Evolutionary conservation across 2,888 invertebrate species (phyloP).

Genomic region (Rhagonycha lutea): DNA sequence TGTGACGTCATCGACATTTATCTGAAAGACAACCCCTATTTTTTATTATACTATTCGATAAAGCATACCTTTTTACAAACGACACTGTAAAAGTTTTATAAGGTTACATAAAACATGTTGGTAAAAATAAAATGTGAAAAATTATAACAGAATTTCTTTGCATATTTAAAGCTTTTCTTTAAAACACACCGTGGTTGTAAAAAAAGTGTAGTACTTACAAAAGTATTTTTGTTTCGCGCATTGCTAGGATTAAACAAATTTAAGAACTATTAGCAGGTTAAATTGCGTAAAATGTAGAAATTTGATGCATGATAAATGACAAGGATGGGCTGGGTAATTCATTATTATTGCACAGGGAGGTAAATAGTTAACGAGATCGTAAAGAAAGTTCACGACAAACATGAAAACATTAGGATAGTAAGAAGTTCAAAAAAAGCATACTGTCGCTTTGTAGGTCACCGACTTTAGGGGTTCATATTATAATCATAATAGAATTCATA

Average conservation of each 20-base stretch:
- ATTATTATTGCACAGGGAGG: neutral
- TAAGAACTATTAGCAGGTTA: neutral
- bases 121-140: neutral
- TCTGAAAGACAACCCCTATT: neutral
- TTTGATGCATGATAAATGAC: neutral
- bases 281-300: neutral
- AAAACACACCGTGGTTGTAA: neutral
- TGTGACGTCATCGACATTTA: neutral
- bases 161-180: neutral
- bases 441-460: neutral
- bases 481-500: neutral
- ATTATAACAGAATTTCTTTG: neutral
- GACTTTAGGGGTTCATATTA: neutral
- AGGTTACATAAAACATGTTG: neutral
- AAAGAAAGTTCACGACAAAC: neutral
- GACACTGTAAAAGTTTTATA: neutral
- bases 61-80: neutral
- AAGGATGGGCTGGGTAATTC: neutral
- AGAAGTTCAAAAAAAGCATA: neutral
- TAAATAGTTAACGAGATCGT: neutral
- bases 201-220: neutral
- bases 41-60: neutral
- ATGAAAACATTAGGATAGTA: neutral
- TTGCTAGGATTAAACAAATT: neutral
- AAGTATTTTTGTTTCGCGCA: neutral